phyloP scores from a whole-genome alignment of 1,140 invertebrate species.

The Drosophila albomicans region DNA sequence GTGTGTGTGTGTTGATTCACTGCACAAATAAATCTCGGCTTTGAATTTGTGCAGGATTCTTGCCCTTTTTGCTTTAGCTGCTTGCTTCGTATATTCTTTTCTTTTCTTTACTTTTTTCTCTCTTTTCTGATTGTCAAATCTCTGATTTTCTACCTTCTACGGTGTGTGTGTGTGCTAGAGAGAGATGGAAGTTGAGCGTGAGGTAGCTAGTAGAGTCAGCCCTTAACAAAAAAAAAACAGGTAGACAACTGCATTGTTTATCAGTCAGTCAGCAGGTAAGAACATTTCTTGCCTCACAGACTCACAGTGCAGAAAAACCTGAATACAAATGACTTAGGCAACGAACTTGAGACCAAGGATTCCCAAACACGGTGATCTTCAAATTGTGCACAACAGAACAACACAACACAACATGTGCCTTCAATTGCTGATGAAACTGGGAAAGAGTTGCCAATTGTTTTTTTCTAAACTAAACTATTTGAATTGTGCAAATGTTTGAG shows the following conservation, averaged over 20 bases:
- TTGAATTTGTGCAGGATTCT: slow-evolving; percentile 74
- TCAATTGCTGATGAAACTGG: neutral
- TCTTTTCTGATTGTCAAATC: slow-evolving; percentile 76
- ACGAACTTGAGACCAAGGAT: slow-evolving; percentile 35
- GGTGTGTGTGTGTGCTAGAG: slow-evolving; percentile 1
- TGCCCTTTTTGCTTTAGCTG: slow-evolving; percentile 51
- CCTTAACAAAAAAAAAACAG: slow-evolving; percentile 53
- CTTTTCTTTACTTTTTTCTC: too few species aligned
- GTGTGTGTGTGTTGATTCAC: slow-evolving; percentile 71
- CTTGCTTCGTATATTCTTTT: slow-evolving; percentile 26
- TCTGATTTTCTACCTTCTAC: slow-evolving; percentile 18
- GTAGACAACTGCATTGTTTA: slow-evolving; percentile 77
- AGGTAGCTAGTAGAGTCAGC: slow-evolving; percentile 31
- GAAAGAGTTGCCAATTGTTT: too few species aligned
- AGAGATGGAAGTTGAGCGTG: neutral
- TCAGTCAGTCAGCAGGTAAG: slow-evolving; percentile 63
- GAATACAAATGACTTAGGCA: slow-evolving; percentile 61
- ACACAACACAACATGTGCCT: neutral
- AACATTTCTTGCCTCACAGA: slow-evolving; percentile 64
- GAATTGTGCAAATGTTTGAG: too few species aligned
- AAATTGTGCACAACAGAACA: too few species aligned
- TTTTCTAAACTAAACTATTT: too few species aligned
- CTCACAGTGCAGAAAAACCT: slow-evolving; percentile 1
- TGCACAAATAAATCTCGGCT: slow-evolving; percentile 81
- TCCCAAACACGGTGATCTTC: neutral